Base-by-base conservation (phyloP, 2,797 vertebrate genomes). In the Tenualosa thibaudeaui region DNA sequence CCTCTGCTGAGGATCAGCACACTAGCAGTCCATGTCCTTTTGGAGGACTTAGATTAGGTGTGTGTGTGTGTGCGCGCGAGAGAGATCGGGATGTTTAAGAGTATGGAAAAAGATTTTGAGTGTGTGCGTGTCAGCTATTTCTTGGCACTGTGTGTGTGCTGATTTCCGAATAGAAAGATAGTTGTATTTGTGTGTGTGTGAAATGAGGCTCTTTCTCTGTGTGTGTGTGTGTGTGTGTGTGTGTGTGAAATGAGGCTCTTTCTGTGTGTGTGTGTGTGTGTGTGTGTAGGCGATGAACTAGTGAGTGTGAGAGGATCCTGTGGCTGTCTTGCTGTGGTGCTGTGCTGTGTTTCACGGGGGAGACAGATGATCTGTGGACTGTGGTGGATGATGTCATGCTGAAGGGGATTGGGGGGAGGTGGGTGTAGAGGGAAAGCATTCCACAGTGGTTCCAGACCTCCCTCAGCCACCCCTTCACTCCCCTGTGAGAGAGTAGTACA, bases 331-430 rank as follows among this genome's bases (percentile, higher is more conserved):
- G 65, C 31, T 12, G 65, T 71, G 31, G 65, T 3, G 24, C 24
- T 4, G 62, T 10, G 10, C 62, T 40, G 68, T 40, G 31, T 75
- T 65, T 75, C 40, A 12, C 37, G 68, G 68, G 65, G 15, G 71
- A 78, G 71, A 46, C 3, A 5, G 40, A 22, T 75, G 15, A 43
- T 46, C 37, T 78, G 71, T 78, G 40, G 71, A 19, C 37, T 78
- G 71, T 78, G 40, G 71, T 46, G 71, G 40, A 75, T 91, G 91
- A 92, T 89, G 90, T 90, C 89, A 87, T 89, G 83, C 81, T 89
- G 83, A 19, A 49, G 71, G 86, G 81, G 84, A 82, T 84, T 31
- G 31, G 31, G 51, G 60, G 37, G 81, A 86, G 81, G n/a, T 54
- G 86, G 81, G 46, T 81, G 88, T 19, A 84, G 88, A 86, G 71